Conservation (phyloP, 2,888 invertebrate species). For the Pachliopta kotzebuea region DNA sequence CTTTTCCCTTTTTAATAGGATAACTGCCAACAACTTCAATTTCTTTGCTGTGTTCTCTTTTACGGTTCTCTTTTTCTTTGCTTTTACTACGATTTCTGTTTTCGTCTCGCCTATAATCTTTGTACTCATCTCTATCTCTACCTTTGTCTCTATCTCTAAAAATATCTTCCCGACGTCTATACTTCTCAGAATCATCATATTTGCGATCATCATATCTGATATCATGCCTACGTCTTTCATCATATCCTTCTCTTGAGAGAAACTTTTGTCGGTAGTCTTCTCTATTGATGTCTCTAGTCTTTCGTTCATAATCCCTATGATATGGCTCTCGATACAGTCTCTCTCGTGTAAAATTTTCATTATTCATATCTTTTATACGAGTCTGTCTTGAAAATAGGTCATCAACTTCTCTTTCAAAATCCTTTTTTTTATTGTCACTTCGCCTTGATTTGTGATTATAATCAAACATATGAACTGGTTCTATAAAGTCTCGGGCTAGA, state of each 20-base stretch:
- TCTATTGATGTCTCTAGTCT: slow-evolving; percentile 41
- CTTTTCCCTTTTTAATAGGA: slow-evolving; percentile 48
- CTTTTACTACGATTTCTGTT: slow-evolving; percentile 51
- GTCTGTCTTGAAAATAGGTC: slow-evolving; percentile 57
- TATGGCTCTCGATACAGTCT: slow-evolving; percentile 45
- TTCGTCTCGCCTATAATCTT: slow-evolving; percentile 46
- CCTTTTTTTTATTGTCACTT: slow-evolving; percentile 52
- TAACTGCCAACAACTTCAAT: slow-evolving; percentile 44
- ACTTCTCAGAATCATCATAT: slow-evolving; percentile 49
- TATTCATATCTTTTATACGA: slow-evolving; percentile 46
- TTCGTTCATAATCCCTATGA: slow-evolving; percentile 35
- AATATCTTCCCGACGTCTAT: slow-evolving; percentile 37
- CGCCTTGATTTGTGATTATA: slow-evolving; percentile 83
- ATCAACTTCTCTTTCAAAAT: slow-evolving; percentile 65
- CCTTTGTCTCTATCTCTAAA: slow-evolving; percentile 42
- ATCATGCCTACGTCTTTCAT: slow-evolving; percentile 40
- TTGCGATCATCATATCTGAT: slow-evolving; percentile 44
- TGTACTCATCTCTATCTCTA: slow-evolving; percentile 47
- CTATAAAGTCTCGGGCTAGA: slow-evolving; percentile 79
- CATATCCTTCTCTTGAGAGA: slow-evolving; percentile 44
- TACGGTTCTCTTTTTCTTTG: slow-evolving; percentile 58
- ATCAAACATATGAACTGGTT: slow-evolving; percentile 85
- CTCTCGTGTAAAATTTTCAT: slow-evolving; percentile 37
- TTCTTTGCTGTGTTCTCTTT: slow-evolving; percentile 60
- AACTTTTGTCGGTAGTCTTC: slow-evolving; percentile 40